A percentile compares a stretch with the other conserved stretches of the same genome.
Conservation (phyloP, 2,888 invertebrate genomes). For the Heliconius hortense region DNA sequence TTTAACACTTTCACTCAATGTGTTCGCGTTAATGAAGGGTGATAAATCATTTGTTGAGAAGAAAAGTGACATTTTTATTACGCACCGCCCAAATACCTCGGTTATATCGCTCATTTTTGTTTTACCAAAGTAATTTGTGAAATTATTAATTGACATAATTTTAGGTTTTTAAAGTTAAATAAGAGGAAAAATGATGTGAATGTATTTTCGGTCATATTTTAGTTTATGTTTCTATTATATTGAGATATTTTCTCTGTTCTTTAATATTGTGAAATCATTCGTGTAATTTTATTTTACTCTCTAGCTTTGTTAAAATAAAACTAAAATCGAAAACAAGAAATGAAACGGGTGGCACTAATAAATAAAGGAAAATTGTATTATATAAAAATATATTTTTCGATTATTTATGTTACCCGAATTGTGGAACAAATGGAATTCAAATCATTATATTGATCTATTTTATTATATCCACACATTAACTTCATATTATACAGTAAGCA, state of each 20-base stretch:
- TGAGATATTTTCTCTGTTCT: not conserved
- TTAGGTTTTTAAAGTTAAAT: slow-evolving; percentile 3
- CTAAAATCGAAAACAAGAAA: too few species aligned
- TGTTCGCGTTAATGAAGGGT: slow-evolving; percentile 45
- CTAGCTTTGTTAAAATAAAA: not conserved
- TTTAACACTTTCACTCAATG: slow-evolving; percentile 37
- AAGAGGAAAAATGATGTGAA: not conserved
- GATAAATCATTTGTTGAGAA: slow-evolving; percentile 49
- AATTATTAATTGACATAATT: slow-evolving; percentile 4
- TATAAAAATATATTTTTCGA: too few species aligned
- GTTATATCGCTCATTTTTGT: not conserved
- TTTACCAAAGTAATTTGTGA: not conserved
- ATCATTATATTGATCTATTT: too few species aligned
- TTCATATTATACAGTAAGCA: too few species aligned
- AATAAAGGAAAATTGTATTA: too few species aligned
- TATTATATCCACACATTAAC: too few species aligned
- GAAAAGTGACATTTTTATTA: slow-evolving; percentile 30
- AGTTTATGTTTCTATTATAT: not conserved
- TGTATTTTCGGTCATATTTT: slow-evolving; percentile 5
- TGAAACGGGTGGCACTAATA: not conserved
- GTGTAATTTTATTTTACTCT: not conserved
- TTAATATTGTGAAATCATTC: not conserved
- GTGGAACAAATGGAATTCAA: too few species aligned
- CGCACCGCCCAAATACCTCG: not conserved
- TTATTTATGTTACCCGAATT: too few species aligned